Conservation (phyloP, 2,113 vertebrate species). For the Limnothrissa miodon region DNA sequence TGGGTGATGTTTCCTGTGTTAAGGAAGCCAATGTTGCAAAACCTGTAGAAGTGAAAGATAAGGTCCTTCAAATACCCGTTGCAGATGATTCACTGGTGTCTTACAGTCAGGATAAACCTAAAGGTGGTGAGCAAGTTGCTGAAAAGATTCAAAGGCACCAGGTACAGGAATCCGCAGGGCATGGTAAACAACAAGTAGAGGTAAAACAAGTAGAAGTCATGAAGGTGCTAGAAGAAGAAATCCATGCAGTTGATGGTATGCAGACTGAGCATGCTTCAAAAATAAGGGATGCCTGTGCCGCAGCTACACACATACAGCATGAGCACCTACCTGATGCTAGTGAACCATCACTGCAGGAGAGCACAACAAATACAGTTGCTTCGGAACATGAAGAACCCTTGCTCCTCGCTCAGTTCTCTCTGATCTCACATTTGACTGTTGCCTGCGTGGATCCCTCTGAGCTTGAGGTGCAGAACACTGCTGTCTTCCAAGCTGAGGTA, state of each 20-base stretch:
- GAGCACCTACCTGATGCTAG: not conserved
- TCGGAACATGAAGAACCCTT: not conserved
- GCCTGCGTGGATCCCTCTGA: not conserved
- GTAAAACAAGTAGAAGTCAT: not conserved
- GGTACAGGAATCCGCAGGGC: not conserved
- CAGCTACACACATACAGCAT: not conserved
- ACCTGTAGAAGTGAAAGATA: not conserved
- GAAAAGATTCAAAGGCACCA: not conserved
- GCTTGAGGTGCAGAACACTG: not conserved
- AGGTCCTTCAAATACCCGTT: not conserved
- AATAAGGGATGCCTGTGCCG: not conserved
- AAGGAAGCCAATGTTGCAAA: not conserved
- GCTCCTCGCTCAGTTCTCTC: not conserved
- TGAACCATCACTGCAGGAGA: not conserved
- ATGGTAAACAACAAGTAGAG: not conserved
- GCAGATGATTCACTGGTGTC: not conserved
- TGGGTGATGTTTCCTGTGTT: not conserved
- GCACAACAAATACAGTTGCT: not conserved
- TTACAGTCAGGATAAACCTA: not conserved
- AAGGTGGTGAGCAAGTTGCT: not conserved
- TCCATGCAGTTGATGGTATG: not conserved
- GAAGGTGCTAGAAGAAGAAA: not conserved
- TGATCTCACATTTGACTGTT: not conserved
- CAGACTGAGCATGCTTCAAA: not conserved
- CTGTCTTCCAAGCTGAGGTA: not conserved